These are phyloP conservation scores for Manduca sexta DNA, from an alignment of 1,140 invertebrate genomes.

Conservation along the genomic window DNA sequence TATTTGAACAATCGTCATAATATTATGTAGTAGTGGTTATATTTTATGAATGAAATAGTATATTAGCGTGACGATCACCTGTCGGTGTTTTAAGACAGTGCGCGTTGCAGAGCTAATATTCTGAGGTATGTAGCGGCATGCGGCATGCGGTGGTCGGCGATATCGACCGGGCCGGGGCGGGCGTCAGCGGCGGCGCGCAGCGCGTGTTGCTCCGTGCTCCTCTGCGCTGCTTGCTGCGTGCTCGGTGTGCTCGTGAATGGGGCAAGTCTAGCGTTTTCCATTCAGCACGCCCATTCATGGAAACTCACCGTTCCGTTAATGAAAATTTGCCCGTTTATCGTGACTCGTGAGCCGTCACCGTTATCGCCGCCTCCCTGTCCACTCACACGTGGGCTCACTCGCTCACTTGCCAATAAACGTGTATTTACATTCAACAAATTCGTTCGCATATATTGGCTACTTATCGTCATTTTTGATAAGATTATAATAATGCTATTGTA, in stretches of 20 bases:
- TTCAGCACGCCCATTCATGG: conserved; percentile 61
- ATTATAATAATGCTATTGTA: conserved; percentile 2
- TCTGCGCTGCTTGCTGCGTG: conserved; percentile 14
- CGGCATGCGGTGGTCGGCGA: neutral
- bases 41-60: too few relatives aligned
- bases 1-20: too few relatives aligned
- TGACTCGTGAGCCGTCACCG: conserved; percentile 37
- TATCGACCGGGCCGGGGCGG: neutral
- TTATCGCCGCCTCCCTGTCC: conserved; percentile 37
- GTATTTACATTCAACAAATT: conserved; percentile 41
- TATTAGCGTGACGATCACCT: too few relatives aligned
- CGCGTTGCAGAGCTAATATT: too few relatives aligned
- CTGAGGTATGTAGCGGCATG: neutral
- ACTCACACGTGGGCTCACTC: neutral
- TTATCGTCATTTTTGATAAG: conserved; percentile 4
- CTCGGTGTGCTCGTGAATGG: conserved; percentile 33
- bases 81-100: too few relatives aligned
- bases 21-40: too few relatives aligned
- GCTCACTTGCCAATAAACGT: neutral
- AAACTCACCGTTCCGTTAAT: conserved; percentile 62
- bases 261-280: conserved; percentile 57
- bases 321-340: conserved; percentile 60
- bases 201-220: conserved; percentile 7
- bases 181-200: conserved; percentile 11
- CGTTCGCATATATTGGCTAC: neutral